Conservation (phyloP, 1,140 invertebrate genomes). For the Bombus picipes region DNA sequence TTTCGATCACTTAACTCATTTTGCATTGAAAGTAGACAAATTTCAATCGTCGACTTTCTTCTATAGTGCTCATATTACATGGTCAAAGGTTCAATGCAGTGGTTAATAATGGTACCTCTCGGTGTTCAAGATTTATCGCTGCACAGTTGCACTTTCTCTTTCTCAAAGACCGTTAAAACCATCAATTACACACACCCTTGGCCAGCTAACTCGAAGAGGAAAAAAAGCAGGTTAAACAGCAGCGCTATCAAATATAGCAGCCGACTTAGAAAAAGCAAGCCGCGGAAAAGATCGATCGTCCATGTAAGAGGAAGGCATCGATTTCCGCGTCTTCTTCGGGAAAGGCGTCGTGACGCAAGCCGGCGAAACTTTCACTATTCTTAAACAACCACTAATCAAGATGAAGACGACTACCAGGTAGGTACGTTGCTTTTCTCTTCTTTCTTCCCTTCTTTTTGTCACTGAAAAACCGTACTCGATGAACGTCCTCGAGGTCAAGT, state of each 20-base stretch:
- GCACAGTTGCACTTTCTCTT: slow-evolving; percentile 32
- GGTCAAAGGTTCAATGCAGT: neutral
- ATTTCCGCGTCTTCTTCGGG: slow-evolving; percentile 52
- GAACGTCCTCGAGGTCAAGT: slow-evolving; percentile 20
- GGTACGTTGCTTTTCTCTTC: neutral
- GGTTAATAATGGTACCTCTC: slow-evolving; percentile 2
- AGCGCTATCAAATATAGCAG: neutral
- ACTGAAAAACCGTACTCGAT: neutral
- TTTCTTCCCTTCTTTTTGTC: neutral
- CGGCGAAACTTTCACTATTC: slow-evolving; percentile 49
- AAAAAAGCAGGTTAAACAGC: neutral
- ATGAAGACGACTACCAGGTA: slow-evolving; percentile 37
- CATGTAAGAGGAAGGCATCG: slow-evolving; percentile 49
- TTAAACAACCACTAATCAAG: slow-evolving; percentile 46
- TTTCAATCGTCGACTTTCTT: slow-evolving; percentile 9
- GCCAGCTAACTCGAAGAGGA: neutral
- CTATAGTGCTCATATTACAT: neutral
- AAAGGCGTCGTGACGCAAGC: slow-evolving; percentile 48
- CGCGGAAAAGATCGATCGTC: slow-evolving; percentile 43
- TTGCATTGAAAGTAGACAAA: neutral
- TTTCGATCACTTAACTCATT: neutral
- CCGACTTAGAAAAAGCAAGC: neutral
- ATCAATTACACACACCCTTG: slow-evolving; percentile 16
- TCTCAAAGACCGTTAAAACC: neutral
- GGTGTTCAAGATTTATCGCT: neutral